Conservation (phyloP, 2,113 vertebrate genomes). For the Thymallus thymallus region DNA sequence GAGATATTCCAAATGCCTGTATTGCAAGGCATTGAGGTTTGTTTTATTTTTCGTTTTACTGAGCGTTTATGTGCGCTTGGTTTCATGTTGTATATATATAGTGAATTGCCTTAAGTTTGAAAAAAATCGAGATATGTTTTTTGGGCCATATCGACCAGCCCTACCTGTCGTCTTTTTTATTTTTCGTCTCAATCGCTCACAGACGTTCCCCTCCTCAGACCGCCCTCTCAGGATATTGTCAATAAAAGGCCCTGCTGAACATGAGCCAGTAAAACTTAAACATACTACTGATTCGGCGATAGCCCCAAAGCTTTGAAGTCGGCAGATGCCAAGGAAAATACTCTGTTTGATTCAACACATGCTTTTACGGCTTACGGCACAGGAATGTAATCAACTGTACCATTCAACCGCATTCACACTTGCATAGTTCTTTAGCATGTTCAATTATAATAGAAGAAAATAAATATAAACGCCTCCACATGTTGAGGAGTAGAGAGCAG, state of each 20-base stretch:
- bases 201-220: constrained; percentile 63
- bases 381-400: constrained; percentile 35
- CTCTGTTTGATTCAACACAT: constrained; percentile 48
- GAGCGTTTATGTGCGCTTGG: no score
- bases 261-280: constrained; percentile 61
- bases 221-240: constrained; percentile 37
- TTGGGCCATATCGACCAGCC: no score
- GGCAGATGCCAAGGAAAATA: constrained; percentile 52
- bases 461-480: constrained; percentile 14
- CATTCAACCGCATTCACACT: constrained; percentile 30
- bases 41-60: no score
- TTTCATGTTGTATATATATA: constrained; percentile 3
- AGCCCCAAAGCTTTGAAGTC: constrained; percentile 35
- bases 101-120: no score
- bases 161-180: no score
- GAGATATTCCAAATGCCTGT: no score
- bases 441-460: constrained; percentile 22
- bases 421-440: constrained; percentile 25
- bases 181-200: constrained; percentile 53
- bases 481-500: neutral
- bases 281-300: constrained; percentile 53
- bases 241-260: constrained; percentile 58
- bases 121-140: no score
- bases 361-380: constrained; percentile 30
- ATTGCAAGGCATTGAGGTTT: no score